Evolutionary conservation across 2,113 vertebrate genomes (phyloP).

Genomic region (Cochlearius cochlearius): DNA sequence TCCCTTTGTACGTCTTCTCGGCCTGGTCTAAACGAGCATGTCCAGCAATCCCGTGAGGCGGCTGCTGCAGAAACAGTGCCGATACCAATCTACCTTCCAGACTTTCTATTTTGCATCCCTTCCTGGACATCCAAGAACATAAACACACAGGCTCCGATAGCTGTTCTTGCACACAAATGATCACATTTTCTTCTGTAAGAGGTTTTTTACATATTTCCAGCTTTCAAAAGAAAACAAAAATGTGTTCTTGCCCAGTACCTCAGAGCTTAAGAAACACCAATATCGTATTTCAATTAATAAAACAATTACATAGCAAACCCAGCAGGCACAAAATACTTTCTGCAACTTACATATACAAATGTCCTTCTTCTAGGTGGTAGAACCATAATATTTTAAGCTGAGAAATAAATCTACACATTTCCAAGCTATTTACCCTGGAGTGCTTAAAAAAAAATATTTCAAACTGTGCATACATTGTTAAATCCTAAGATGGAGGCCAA

Average conservation of each 20-base stretch:
- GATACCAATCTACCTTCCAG: neutral
- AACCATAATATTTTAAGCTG: neutral
- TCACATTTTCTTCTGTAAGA: neutral
- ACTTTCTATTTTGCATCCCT: neutral
- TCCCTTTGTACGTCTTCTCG: neutral
- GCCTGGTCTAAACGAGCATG: neutral
- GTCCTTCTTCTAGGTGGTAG: neutral
- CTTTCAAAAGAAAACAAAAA: neutral
- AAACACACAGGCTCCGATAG: neutral
- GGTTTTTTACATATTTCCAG: neutral
- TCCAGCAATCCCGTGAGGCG: neutral
- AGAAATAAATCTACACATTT: neutral
- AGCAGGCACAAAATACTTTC: neutral
- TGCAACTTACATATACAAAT: neutral
- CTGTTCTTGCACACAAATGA: neutral
- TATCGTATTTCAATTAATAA: neutral
- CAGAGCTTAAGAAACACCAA: neutral
- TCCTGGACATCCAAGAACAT: neutral
- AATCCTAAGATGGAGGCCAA: neutral
- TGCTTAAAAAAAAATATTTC: neutral
- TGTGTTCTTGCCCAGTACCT: neutral
- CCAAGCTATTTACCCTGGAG: conserved; percentile 3
- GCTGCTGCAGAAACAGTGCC: neutral
- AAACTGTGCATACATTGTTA: neutral
- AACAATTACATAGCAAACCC: neutral